Evolutionary conservation across 2,113 vertebrate genomes (phyloP), one percentile per base, ranked within the genome.

Genomic region (Chaenocephalus aceratus): DNA sequence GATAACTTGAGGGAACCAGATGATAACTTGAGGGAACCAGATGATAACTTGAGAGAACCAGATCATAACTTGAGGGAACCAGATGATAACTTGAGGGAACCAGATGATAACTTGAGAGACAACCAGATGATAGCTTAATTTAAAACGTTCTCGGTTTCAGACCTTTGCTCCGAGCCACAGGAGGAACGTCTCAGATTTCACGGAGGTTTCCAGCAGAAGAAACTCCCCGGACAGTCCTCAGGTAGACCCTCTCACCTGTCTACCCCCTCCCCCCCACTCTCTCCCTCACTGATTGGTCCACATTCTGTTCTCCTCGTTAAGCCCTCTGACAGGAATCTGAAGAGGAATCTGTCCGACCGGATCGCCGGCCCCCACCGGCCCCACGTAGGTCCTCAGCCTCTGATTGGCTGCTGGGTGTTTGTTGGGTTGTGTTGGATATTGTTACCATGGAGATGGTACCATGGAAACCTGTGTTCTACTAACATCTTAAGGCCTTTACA

Each of bases 331-430:
- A 85, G 75, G 65, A 83, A 14, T 57, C 89, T 85, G 77, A 88
- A 72, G 88, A 92, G 92, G 89, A 95, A 91, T 74, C 89, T 91
- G 82, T 94, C 93, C 74, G 77, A 85, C 84, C 88, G 78, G 41
- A 92, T 87, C 86, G 52, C 89, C 79, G 86, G 30, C 69, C 74
- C 88, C 62, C 60, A 68, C 9, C 84, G 79, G 61, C 77, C 48
- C 36, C 88, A 91, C 26, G 93, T 94, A 93, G 81, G 93, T 93
- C 59, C 76, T 72, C 26, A 10, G 2, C 68, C 13, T 41, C 65
- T 85, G 69, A 83, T 82, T 86, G 86, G 83, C 46, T 51, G 52
- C 7, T 44, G 18, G 61, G 44, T 78, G 44, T 74, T 10, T 65
- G n/a, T 54, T 12, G 34, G 30, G 56, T 23, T 13, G 36, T 26